Conservation (phyloP, 2,797 vertebrate species). For the Sebastes taczanowskii region DNA sequence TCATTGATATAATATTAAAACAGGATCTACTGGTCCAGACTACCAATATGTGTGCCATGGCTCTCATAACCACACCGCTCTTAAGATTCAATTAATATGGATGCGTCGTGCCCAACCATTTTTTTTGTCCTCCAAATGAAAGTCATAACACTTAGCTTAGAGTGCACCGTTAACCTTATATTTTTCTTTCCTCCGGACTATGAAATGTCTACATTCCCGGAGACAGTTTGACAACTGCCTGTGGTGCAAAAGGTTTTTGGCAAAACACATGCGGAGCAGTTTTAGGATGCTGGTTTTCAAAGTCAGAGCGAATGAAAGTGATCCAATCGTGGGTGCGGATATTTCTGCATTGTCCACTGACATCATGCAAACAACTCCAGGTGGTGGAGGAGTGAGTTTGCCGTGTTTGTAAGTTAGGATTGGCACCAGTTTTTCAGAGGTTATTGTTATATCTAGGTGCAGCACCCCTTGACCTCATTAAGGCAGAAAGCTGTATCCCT, state of each 20-base stretch:
- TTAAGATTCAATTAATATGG: not conserved
- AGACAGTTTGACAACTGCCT: constrained; percentile 32
- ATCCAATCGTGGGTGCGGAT: not conserved
- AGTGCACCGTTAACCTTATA: constrained; percentile 7
- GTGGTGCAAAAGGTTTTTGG: constrained; percentile 24
- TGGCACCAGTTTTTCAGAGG: constrained; percentile 12
- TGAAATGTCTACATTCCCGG: constrained; percentile 23
- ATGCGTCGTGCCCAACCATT: not conserved
- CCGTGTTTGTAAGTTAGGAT: constrained; percentile 3
- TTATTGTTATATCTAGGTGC: constrained; percentile 27
- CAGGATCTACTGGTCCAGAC: not conserved
- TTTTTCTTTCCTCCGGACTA: not conserved
- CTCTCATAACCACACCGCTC: not conserved
- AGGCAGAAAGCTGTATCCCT: constrained; percentile 13
- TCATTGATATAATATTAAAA: not conserved
- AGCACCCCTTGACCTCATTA: constrained; percentile 34
- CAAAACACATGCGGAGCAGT: constrained; percentile 9
- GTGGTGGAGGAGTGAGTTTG: not conserved
- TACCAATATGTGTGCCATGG: not conserved
- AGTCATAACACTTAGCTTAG: not conserved
- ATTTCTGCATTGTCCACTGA: constrained; percentile 7
- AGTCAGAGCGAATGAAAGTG: constrained; percentile 8
- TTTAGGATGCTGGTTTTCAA: constrained; percentile 17
- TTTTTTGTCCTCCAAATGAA: not conserved
- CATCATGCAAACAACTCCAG: not conserved